phyloP scores from a whole-genome alignment of 2,113 vertebrate genomes.

The Rhabdomys dilectus region DNA sequence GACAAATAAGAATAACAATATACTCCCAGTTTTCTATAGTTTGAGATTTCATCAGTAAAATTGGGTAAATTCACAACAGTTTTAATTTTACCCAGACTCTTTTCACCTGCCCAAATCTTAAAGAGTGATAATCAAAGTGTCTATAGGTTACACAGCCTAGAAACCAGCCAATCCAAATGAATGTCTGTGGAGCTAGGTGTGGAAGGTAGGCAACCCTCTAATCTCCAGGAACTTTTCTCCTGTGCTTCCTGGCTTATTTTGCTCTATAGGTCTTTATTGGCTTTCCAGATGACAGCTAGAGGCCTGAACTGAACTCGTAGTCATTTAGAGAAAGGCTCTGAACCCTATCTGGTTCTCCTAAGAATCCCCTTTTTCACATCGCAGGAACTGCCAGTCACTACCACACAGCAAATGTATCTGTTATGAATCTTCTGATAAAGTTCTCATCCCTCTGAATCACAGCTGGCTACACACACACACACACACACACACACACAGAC shows the following conservation, averaged over 20 bases:
- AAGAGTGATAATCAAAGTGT: neutral
- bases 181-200: neutral
- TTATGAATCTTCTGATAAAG: neutral
- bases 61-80: neutral
- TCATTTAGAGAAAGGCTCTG: neutral
- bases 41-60: neutral
- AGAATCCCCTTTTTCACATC: neutral
- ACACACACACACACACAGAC: neutral
- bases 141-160: neutral
- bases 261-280: neutral
- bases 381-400: neutral
- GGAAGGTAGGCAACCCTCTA: too few relatives aligned
- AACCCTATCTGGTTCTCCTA: neutral
- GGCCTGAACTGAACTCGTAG: neutral
- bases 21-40: neutral
- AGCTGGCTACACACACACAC: neutral
- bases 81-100: neutral
- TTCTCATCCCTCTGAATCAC: neutral
- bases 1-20: neutral
- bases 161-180: neutral
- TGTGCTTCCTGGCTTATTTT: neutral
- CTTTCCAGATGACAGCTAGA: neutral
- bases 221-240: neutral
- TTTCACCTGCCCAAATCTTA: neutral
- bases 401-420: neutral